These are phyloP conservation scores for Anhinga rufa DNA, from an alignment of 2,113 vertebrate species.

Conservation along the genomic window DNA sequence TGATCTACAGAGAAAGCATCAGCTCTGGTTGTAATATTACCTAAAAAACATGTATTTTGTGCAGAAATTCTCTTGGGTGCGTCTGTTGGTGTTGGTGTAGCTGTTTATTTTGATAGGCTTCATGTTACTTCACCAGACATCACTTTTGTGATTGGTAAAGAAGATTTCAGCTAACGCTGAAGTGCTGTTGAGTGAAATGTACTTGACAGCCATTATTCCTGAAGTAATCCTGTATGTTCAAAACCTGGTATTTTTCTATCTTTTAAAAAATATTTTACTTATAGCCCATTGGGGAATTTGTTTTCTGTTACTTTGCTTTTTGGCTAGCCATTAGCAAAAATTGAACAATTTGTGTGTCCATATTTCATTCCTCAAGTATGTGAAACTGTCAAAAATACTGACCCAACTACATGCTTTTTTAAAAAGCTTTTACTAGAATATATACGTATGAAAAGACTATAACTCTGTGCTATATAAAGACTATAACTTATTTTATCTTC, in stretches of 20 bases:
- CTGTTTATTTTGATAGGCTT: not conserved
- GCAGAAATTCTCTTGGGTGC: not conserved
- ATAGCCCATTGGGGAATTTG: not conserved
- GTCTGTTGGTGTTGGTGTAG: not conserved
- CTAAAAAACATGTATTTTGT: not conserved
- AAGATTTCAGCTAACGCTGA: not conserved
- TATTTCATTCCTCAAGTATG: slow-evolving; percentile 6
- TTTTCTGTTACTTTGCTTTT: slow-evolving; percentile 42
- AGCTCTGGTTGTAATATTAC: not conserved
- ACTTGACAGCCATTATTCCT: slow-evolving; percentile 29
- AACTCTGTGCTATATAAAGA: not conserved
- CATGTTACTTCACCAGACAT: not conserved
- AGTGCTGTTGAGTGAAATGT: not conserved
- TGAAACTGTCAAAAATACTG: not conserved
- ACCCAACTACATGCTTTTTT: not conserved
- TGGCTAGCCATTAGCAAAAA: slow-evolving; percentile 28
- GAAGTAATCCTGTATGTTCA: not conserved
- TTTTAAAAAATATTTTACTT: slow-evolving; percentile 41
- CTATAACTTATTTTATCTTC: slow-evolving; percentile 8
- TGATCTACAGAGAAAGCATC: not conserved
- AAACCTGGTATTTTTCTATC: not conserved
- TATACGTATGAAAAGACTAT: not conserved
- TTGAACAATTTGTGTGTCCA: not conserved
- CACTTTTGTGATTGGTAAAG: not conserved
- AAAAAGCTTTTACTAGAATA: not conserved